A percentile compares a stretch with the other conserved stretches of the same genome.
Conservation (phyloP, 2,888 invertebrate species). For the Drosophila planitibia region DNA sequence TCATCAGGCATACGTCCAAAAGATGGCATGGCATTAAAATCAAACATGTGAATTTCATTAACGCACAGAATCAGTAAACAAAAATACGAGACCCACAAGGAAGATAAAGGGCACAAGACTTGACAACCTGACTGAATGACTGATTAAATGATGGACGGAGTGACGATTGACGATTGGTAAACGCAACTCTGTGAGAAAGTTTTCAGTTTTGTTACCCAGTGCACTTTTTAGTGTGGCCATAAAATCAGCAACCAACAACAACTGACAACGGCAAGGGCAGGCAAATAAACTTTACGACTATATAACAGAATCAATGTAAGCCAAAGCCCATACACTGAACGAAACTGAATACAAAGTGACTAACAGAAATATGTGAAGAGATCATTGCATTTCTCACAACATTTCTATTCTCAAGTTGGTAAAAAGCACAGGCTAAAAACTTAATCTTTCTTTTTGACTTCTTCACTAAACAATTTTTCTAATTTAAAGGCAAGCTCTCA, state of each 20-base stretch:
- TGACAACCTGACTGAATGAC: constrained; percentile 20
- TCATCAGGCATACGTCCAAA: constrained; percentile 61
- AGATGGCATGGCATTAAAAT: constrained; percentile 61
- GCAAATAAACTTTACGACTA: constrained; percentile 79
- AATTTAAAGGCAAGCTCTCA: background rate
- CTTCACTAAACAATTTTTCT: background rate
- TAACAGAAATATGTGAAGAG: background rate
- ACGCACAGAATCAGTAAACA: constrained; percentile 53
- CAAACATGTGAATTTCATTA: constrained; percentile 77
- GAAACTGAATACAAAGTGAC: constrained; percentile 17
- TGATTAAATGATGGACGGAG: constrained; percentile 11
- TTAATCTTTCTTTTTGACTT: too few relatives aligned
- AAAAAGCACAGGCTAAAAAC: too few relatives aligned
- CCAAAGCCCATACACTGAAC: constrained; percentile 49
- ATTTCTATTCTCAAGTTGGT: background rate
- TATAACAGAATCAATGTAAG: constrained; percentile 80
- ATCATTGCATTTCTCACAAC: background rate
- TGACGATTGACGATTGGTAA: constrained; percentile 19
- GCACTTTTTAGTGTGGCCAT: constrained; percentile 76
- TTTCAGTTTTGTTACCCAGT: constrained; percentile 71
- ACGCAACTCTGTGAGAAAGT: constrained; percentile 69
- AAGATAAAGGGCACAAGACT: constrained; percentile 58
- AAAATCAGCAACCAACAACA: constrained; percentile 46
- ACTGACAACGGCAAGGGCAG: constrained; percentile 64
- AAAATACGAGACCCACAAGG: constrained; percentile 3